These are phyloP conservation scores for Coregonus suidteri DNA, from an alignment of 2,797 vertebrate genomes.

Conservation along the genomic window DNA sequence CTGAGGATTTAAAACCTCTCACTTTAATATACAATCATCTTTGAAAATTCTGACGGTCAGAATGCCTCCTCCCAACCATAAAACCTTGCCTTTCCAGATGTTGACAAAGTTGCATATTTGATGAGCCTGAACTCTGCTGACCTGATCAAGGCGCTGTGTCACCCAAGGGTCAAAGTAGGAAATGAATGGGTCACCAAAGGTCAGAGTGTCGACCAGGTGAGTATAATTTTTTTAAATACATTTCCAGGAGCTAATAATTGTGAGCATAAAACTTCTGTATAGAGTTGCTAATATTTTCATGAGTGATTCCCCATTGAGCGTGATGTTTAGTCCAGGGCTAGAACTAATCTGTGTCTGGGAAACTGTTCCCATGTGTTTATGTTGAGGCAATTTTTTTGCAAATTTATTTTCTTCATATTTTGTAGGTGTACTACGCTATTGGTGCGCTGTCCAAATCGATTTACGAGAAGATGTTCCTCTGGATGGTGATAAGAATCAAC, in stretches of 20 bases:
- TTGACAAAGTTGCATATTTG: conserved; percentile 71
- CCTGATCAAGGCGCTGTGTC: conserved; percentile 68
- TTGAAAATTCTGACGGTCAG: neutral
- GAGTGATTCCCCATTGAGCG: too few relatives aligned
- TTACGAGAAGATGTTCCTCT: conserved; percentile 79
- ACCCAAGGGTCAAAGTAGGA: conserved; percentile 73
- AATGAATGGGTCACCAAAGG: conserved; percentile 77
- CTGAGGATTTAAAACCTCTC: neutral
- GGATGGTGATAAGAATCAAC: conserved; percentile 83
- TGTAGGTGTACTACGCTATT: conserved; percentile 65
- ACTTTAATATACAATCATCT: neutral
- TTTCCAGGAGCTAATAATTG: neutral
- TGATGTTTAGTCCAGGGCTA: neutral
- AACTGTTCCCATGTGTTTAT: neutral
- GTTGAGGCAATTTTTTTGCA: too few relatives aligned
- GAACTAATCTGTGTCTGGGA: neutral
- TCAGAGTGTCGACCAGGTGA: conserved; percentile 72
- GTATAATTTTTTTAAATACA: neutral
- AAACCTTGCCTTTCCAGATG: conserved; percentile 44
- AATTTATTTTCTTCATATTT: neutral
- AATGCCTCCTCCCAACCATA: neutral
- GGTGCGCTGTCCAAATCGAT: conserved; percentile 71
- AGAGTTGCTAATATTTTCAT: neutral
- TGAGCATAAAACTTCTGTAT: neutral
- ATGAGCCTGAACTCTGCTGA: conserved; percentile 74